Conservation (phyloP, 2,113 vertebrate genomes). For the Cyprinus carpio region DNA sequence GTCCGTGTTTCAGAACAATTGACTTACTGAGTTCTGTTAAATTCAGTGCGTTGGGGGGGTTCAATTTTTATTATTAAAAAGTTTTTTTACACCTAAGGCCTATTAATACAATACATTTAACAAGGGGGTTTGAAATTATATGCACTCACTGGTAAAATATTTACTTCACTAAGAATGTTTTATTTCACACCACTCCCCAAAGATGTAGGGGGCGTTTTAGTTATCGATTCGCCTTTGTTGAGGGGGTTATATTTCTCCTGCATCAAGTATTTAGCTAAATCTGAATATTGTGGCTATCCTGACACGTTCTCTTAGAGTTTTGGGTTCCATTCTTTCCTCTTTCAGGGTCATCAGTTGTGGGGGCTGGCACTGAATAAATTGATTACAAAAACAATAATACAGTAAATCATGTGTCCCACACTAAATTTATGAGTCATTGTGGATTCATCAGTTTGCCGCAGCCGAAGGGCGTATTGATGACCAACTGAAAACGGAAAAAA, state of each 20-base stretch:
- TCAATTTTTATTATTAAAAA: too few species aligned
- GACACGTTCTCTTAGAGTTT: neutral
- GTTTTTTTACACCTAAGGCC: too few species aligned
- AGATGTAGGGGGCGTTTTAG: too few species aligned
- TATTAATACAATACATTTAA: neutral
- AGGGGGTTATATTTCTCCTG: neutral
- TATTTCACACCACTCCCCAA: neutral
- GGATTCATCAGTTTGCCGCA: neutral
- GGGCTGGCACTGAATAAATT: neutral
- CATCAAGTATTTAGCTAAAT: constrained; percentile 2
- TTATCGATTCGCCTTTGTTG: neutral
- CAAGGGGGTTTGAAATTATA: neutral
- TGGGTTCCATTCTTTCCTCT: neutral
- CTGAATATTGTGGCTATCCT: neutral
- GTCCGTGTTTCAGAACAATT: neutral
- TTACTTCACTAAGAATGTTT: neutral
- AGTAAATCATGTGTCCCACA: constrained; percentile 6
- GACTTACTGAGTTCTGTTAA: neutral
- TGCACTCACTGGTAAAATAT: neutral
- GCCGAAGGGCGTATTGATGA: neutral
- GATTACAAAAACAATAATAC: too few species aligned
- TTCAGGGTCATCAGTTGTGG: neutral
- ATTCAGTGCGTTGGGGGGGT: neutral
- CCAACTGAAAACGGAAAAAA: neutral
- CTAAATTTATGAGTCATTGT: neutral